Conservation (phyloP, 2,888 invertebrate genomes). For the Protophormia terraenovae region DNA sequence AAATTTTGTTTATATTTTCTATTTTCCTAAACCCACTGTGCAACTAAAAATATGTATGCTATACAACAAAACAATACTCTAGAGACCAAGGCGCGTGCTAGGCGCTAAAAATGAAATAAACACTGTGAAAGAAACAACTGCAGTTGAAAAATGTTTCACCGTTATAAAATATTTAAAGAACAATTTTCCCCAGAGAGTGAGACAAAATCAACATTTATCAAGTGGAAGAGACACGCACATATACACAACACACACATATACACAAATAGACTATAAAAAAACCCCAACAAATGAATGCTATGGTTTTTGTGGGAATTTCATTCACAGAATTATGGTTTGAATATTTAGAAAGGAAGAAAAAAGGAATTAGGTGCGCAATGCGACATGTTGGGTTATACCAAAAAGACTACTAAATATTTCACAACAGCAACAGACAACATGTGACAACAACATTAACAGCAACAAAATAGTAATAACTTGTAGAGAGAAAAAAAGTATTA, state of each 20-base stretch:
- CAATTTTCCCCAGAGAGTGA: conserved; percentile 57
- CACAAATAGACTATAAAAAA: conserved; percentile 12
- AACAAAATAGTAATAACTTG: not conserved
- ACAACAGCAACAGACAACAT: conserved; percentile 73
- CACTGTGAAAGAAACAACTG: conserved; percentile 32
- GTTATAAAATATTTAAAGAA: conserved; percentile 65
- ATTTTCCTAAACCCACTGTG: conserved; percentile 30
- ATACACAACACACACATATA: not conserved
- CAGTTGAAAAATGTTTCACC: conserved; percentile 52
- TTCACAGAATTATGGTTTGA: conserved; percentile 32
- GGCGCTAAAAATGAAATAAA: conserved; percentile 47
- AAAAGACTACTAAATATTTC: conserved; percentile 47
- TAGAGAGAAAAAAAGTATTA: not conserved
- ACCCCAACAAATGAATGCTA: conserved; percentile 25
- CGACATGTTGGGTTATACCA: conserved; percentile 57
- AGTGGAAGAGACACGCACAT: not conserved
- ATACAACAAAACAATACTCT: conserved; percentile 25
- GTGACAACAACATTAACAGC: conserved; percentile 63
- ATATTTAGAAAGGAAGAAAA: conserved; percentile 30
- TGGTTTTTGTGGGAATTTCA: conserved; percentile 58
- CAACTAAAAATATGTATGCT: conserved; percentile 13
- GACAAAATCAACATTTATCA: conserved; percentile 49
- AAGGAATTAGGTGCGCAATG: conserved; percentile 55
- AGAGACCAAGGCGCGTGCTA: conserved; percentile 50
- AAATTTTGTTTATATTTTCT: too few species aligned